Evolutionary conservation across 2,797 vertebrate genomes (phyloP).

Genomic region (Phaenicophaeus curvirostris): DNA sequence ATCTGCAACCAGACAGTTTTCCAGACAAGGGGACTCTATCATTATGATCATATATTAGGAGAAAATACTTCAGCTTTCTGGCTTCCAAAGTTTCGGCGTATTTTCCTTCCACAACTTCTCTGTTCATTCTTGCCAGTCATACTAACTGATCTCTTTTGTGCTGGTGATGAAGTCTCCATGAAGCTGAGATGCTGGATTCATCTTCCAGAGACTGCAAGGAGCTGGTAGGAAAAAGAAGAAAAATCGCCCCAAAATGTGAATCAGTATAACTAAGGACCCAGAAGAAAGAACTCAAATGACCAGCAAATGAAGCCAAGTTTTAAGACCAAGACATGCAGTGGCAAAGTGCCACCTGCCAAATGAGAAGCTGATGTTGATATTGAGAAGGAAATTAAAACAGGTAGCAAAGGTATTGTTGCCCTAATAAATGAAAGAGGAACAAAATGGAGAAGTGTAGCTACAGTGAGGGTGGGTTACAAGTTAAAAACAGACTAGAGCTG

Average conservation of each 20-base stretch:
- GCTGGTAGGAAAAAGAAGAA: background rate
- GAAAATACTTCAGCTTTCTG: background rate
- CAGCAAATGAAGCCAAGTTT: background rate
- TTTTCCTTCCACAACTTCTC: background rate
- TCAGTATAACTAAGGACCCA: background rate
- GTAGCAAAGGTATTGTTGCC: background rate
- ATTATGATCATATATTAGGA: background rate
- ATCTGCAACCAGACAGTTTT: background rate
- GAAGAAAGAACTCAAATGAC: background rate
- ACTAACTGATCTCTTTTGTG: background rate
- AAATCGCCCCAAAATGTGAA: background rate
- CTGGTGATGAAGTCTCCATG: background rate
- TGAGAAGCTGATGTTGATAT: background rate
- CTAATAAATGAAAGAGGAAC: background rate
- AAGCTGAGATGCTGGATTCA: background rate
- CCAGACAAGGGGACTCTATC: background rate
- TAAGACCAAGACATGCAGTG: background rate
- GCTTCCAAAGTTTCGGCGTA: background rate
- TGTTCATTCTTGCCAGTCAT: background rate
- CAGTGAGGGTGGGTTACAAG: accelerated
- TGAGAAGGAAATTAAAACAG: background rate
- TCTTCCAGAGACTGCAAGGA: background rate
- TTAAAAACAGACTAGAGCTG: background rate
- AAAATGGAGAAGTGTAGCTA: background rate
- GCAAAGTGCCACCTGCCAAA: background rate